Evolutionary conservation across 2,797 vertebrate genomes (phyloP), one percentile per base, ranked within the genome.

Genomic region (Melanotaenia nigrans): DNA sequence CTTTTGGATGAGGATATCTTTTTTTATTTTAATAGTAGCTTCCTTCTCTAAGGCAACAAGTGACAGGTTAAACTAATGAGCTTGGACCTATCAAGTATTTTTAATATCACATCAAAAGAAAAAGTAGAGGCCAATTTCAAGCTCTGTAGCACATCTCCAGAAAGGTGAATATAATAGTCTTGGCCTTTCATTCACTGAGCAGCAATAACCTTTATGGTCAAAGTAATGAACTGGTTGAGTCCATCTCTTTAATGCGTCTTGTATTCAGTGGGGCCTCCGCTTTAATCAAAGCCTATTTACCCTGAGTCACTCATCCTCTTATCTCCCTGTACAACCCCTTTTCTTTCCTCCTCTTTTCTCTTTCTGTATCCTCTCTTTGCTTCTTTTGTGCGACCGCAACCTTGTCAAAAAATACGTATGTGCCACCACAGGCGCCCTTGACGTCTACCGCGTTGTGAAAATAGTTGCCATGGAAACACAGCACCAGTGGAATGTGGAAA

Each of bases 201-300:
- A 83, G 90, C 87, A 91, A 92, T 91, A 90, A 91, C 91, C 92
- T 91, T 92, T 92, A 91, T 89, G 83, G 84, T 80, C 85, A 87
- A 87, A 91, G 88, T 90, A 91, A 93, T 93, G 91, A 91, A 90
- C 88, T 90, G 73, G 79, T 85, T 79, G 85, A 86, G 88, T 91
- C 88, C 81, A 84, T 90, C 86, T 80, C 83, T 90, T 90, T 91
- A 92, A 90, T 91, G 85, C 82, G 89, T 89, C 89, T 92, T 88
- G 87, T 87, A 90, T 92, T 90, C 89, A 88, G 72, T 51, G 47
- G 67, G 82, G 81, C 83, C 84, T 81, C 80, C 20, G 61, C 84
- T 91, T 91, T 86, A 90, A 91, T 92, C 89, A 92, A 91, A 92
- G 87, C 82, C 84, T 92, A 90, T 93, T 91, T 90, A 89, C 89